A percentile compares a stretch with the other conserved stretches of the same genome.
Evolutionary conservation across 2,113 vertebrate species (phyloP).

Genomic region (Rhegmatorhina hoffmannsi): DNA sequence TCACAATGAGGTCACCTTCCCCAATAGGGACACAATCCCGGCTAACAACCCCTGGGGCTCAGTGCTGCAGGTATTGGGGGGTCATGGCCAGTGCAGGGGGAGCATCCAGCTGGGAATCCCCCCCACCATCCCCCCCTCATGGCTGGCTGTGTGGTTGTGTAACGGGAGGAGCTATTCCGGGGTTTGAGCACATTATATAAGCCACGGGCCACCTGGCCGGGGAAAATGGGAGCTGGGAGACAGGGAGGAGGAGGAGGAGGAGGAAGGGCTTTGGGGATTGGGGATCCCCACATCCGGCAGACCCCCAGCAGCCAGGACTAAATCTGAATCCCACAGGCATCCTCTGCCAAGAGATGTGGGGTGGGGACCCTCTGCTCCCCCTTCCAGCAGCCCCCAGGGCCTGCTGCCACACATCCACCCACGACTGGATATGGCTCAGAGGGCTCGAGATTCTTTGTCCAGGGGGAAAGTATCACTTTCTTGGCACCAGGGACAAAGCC

Average conservation of each 20-base stretch:
- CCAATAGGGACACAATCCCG: accelerated
- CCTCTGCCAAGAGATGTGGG: not conserved
- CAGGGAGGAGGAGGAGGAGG: not conserved
- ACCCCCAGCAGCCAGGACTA: not conserved
- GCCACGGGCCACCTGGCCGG: slow-evolving; percentile 50
- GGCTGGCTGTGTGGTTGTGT: slow-evolving; percentile 42
- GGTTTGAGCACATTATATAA: slow-evolving; percentile 68
- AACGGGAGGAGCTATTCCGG: slow-evolving; percentile 63
- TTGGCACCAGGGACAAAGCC: not conserved
- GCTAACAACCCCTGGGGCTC: accelerated
- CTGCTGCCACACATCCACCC: accelerated
- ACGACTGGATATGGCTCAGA: accelerated
- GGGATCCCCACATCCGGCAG: not conserved
- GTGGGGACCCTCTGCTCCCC: not conserved
- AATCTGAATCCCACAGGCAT: not conserved
- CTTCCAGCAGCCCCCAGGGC: not conserved
- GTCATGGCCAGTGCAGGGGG: not conserved
- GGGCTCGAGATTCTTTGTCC: not conserved
- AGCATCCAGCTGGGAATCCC: not conserved
- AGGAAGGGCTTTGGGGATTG: not conserved
- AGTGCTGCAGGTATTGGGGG: not conserved
- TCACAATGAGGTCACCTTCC: slow-evolving; percentile 9
- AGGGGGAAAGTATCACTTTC: not conserved
- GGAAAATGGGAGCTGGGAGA: slow-evolving; percentile 19
- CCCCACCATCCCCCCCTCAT: not conserved